These are phyloP conservation scores for Phaedon cochleariae DNA, from an alignment of 2,888 invertebrate species.

Conservation along the genomic window DNA sequence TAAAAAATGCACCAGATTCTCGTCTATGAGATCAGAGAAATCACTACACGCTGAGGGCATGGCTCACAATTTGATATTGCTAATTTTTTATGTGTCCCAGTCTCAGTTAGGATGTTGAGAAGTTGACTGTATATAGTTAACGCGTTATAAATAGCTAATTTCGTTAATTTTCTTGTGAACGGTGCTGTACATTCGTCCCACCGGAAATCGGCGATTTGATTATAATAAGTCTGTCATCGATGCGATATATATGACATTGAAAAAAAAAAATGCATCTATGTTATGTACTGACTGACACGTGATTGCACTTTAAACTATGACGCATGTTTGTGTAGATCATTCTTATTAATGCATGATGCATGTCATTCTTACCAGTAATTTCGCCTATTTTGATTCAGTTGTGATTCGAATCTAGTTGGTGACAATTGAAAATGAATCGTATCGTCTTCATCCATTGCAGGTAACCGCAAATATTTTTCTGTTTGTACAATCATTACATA, in stretches of 20 bases:
- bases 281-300: constrained; percentile 34
- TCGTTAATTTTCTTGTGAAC: neutral
- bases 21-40: too few species aligned
- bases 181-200: neutral
- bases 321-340: constrained; percentile 31
- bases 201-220: neutral
- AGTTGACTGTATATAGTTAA: too few species aligned
- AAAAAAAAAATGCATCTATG: constrained; percentile 2
- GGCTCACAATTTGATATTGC: too few species aligned
- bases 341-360: constrained; percentile 14
- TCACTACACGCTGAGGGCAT: too few species aligned
- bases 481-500: too few species aligned
- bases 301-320: constrained; percentile 46
- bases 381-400: constrained; percentile 6
- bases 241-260: constrained; percentile 13
- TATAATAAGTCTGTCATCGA: neutral
- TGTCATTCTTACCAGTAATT: constrained; percentile 11
- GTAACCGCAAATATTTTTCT: neutral
- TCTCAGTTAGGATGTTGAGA: too few species aligned
- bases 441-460: neutral
- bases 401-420: constrained; percentile 2
- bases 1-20: neutral
- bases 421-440: neutral
- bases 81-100: too few species aligned
- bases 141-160: neutral